Base-by-base conservation (phyloP, 2,888 invertebrate genomes). In the Calephelis perditalis region DNA sequence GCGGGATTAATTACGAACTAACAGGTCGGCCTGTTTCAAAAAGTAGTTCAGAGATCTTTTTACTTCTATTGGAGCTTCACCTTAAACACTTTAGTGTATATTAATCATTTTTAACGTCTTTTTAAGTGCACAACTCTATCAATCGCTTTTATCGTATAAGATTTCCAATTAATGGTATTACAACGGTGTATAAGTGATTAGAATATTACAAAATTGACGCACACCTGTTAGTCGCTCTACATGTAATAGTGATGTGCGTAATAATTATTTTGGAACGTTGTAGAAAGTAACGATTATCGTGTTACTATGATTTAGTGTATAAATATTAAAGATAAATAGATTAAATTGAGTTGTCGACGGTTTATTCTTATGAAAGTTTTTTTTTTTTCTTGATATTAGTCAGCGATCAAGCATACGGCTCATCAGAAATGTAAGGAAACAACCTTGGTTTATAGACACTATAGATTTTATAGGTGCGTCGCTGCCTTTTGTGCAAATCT, bases 71-170 rank as follows among this genome's bases (percentile, higher is more conserved):
- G 52, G 11, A 11, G 36, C 52, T 54, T 47, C 9, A 35, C 35
- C 35, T 35, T 11, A n/a, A 54, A 11, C 36, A 35, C 36, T 36
- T 36, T 36, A 2, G 36, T 10, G 11, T 35, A 35, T 36, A 35
- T 36, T 54, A 26, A 54, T 54, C 36, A 54, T n/a, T 54, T 54
- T 54, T 54, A 63, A 63, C 46, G 37, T 44, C 15, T 56, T 49
- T 56, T 26, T 56, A 15, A 56, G n/a, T 43, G 56, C 36, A 52
- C 11, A 8, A 11, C 5, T 52, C 11, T 49, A 49, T 49, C 10
- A 7, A 15, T 35, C 7, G 10, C 10, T 9, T 15, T 49, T 26
- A 49, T 49, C 9, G 49, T 49, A 26, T 49, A 15, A 49, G 26
- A 26, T 49, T 49, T 49, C 10, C 10, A 40, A 35, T 10, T 49